These are phyloP conservation scores for Chelonia mydas DNA, from an alignment of 2,797 vertebrate genomes.

Conservation along the genomic window DNA sequence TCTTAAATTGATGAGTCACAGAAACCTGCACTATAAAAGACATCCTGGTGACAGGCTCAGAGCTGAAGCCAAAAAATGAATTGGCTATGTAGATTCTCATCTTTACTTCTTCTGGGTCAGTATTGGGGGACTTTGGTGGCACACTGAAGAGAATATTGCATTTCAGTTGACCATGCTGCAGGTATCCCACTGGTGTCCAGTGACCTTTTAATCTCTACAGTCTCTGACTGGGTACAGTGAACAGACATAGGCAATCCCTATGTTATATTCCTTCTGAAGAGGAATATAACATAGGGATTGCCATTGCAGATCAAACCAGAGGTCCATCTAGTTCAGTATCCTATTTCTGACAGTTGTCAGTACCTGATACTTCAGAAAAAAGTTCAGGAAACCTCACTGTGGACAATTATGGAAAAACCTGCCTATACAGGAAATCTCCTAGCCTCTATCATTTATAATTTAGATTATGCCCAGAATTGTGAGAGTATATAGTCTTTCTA, in stretches of 20 bases:
- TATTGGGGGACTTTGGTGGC: neutral
- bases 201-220: neutral
- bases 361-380: neutral
- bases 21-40: neutral
- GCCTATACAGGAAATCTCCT: neutral
- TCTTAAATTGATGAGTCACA: neutral
- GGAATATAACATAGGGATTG: neutral
- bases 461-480: neutral
- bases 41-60: neutral
- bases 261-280: no score
- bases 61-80: neutral
- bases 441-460: neutral
- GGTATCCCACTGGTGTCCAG: neutral
- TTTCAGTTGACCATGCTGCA: neutral
- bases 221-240: neutral
- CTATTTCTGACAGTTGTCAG: neutral
- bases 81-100: neutral
- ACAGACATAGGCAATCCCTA: no score
- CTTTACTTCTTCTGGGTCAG: neutral
- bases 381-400: neutral
- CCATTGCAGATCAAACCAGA: neutral
- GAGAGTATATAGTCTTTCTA: rapidly evolving
- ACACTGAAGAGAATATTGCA: neutral
- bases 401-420: neutral
- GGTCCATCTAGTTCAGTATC: neutral